Conservation (phyloP, 2,797 vertebrate species). For the Catamblyrhynchus diadema region DNA sequence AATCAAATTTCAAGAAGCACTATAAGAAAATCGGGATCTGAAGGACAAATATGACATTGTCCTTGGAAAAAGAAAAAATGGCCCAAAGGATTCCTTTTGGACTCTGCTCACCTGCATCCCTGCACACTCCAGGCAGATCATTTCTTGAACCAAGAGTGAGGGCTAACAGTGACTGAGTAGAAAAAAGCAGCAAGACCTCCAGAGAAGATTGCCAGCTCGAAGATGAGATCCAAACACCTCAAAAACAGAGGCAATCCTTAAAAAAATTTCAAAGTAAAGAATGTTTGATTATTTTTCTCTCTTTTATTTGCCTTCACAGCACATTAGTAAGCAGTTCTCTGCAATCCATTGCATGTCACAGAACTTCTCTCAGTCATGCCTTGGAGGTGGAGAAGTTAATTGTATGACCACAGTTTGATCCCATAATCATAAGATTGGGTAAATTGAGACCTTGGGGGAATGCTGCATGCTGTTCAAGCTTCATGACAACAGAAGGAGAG, state of each 20-base stretch:
- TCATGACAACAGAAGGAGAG: background rate
- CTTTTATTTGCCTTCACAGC: background rate
- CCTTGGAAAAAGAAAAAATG: background rate
- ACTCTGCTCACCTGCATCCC: background rate
- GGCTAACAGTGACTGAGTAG: background rate
- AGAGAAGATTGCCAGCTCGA: background rate
- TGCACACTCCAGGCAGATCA: background rate
- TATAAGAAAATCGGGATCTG: background rate
- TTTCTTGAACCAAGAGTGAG: background rate
- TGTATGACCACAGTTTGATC: background rate
- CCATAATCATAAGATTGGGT: background rate
- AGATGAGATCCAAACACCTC: rapidly evolving
- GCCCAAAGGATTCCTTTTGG: background rate
- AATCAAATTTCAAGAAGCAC: background rate
- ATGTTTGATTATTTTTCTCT: background rate
- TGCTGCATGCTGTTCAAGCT: background rate
- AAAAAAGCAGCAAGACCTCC: background rate
- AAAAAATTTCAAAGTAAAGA: background rate
- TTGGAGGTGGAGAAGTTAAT: background rate
- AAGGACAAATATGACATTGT: background rate
- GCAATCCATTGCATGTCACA: background rate
- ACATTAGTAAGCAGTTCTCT: background rate
- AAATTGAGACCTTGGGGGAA: background rate
- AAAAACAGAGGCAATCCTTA: background rate
- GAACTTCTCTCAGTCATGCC: background rate